A percentile compares a stretch with the other conserved stretches of the same genome.
Conservation (phyloP, 2,888 invertebrate species). For the Poecilus cupreus region DNA sequence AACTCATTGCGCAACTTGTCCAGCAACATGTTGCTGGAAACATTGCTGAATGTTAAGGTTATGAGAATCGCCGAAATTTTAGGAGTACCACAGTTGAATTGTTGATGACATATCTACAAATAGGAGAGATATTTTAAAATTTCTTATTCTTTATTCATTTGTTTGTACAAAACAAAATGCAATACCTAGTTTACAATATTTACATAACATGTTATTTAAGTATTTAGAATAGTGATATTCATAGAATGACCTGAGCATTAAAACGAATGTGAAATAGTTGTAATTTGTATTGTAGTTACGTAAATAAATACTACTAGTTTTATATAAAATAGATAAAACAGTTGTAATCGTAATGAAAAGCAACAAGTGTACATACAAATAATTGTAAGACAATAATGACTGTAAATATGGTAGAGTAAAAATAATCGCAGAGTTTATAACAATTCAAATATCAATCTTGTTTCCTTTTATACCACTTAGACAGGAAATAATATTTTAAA, state of each 20-base stretch:
- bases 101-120: constrained; percentile 9
- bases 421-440: constrained; percentile 41
- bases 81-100: neutral
- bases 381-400: constrained; percentile 54
- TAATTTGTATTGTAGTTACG: constrained; percentile 38
- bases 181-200: constrained; percentile 33
- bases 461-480: constrained; percentile 59
- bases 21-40: too few relatives aligned
- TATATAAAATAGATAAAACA: constrained; percentile 44
- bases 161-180: constrained; percentile 39
- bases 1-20: too few relatives aligned
- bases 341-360: constrained; percentile 29
- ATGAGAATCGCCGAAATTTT: neutral
- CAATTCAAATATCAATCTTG: constrained; percentile 29
- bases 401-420: constrained; percentile 44
- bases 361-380: constrained; percentile 51
- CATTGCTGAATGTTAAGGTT: neutral
- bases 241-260: constrained; percentile 40
- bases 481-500: constrained; percentile 63
- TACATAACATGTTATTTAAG: constrained; percentile 35
- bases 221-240: constrained; percentile 39
- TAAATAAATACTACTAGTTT: constrained; percentile 45
- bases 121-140: constrained; percentile 2
- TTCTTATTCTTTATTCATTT: constrained; percentile 9
- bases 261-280: constrained; percentile 32